Percentiles rank a stretch among this genome's conserved stretches.
Conservation (phyloP, 2,888 invertebrate genomes). For the Cenopis cana region DNA sequence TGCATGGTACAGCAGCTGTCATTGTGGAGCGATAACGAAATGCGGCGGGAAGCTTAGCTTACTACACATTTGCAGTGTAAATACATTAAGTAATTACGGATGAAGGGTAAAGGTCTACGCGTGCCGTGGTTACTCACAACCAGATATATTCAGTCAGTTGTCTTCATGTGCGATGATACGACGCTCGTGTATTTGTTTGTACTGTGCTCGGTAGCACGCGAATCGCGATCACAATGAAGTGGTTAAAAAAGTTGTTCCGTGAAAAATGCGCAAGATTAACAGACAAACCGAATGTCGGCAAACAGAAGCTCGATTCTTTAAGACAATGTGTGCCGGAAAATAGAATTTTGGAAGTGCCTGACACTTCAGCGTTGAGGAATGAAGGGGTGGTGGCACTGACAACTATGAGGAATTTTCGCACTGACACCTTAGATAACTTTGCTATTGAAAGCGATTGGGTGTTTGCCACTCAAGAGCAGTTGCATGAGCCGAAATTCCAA, state of each 20-base stretch:
- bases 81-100: conserved; percentile 75
- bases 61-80: conserved; percentile 70
- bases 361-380: conserved; percentile 49
- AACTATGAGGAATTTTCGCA: conserved; percentile 72
- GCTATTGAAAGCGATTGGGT: conserved; percentile 77
- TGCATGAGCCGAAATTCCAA: conserved; percentile 71
- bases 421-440: conserved; percentile 66
- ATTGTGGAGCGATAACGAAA: conserved; percentile 47
- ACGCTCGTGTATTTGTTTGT: conserved; percentile 73
- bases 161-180: conserved; percentile 55
- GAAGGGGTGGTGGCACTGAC: conserved; percentile 71
- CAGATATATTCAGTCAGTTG: conserved; percentile 64
- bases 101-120: conserved; percentile 80
- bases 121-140: conserved; percentile 68
- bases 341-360: conserved; percentile 50
- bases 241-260: conserved; percentile 87
- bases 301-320: conserved; percentile 54
- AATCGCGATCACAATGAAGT: conserved; percentile 86
- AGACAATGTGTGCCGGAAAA: conserved; percentile 50
- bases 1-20: conserved; percentile 69
- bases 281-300: conserved; percentile 45
- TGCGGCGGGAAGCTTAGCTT: conserved; percentile 51
- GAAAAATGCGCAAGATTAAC: conserved; percentile 80
- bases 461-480: conserved; percentile 64
- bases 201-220: conserved; percentile 86